These are phyloP conservation scores for Tauraco erythrolophus DNA, from an alignment of 2,113 vertebrate species.

Conservation along the genomic window DNA sequence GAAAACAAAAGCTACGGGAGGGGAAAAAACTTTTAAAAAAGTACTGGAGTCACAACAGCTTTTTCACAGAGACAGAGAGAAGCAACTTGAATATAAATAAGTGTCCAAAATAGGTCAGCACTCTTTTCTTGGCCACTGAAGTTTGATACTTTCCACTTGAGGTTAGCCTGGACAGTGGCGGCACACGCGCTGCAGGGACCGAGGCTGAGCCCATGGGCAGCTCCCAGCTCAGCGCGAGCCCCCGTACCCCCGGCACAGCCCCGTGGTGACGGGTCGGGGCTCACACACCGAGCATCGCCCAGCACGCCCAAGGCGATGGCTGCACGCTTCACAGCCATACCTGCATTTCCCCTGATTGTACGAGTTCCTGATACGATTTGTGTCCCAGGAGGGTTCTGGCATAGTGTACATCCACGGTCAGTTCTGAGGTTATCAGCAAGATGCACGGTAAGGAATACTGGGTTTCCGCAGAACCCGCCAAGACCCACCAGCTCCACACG, in stretches of 20 bases:
- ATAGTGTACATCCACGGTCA: background rate
- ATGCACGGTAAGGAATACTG: background rate
- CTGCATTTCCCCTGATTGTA: rapidly evolving
- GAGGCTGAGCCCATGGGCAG: background rate
- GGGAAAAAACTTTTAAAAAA: background rate
- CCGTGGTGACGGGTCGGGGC: rapidly evolving
- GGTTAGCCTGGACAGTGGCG: background rate
- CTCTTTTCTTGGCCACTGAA: conserved; percentile 64
- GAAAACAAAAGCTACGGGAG: conserved; percentile 38
- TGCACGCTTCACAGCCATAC: rapidly evolving
- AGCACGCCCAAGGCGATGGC: background rate
- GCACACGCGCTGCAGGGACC: background rate
- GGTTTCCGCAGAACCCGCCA: background rate
- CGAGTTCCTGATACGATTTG: rapidly evolving
- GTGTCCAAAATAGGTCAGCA: conserved; percentile 81
- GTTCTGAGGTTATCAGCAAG: background rate
- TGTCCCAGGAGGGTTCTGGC: background rate
- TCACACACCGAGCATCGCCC: rapidly evolving
- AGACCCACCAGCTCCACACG: background rate
- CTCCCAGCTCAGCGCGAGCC: background rate
- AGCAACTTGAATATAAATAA: conserved; percentile 81
- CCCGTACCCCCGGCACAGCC: background rate
- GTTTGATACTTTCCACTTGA: conserved; percentile 52
- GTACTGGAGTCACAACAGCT: conserved; percentile 39
- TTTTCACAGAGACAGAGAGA: conserved; percentile 62